Percentiles rank a stretch among this genome's conserved stretches.
These are phyloP conservation scores for Colostygia pectinataria DNA, from an alignment of 2,888 invertebrate genomes.

Conservation along the genomic window DNA sequence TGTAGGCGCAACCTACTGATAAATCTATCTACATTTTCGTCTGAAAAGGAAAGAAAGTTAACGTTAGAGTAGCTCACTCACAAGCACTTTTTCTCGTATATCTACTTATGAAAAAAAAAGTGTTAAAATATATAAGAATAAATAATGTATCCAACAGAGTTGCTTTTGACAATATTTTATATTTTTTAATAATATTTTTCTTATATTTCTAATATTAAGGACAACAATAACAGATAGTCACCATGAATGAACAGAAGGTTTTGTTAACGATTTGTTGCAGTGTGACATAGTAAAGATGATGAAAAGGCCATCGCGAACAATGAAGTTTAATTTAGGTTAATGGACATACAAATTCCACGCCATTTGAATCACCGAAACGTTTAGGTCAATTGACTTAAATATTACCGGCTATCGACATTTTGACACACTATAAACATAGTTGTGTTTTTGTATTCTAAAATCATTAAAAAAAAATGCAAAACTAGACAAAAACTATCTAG, in stretches of 20 bases:
- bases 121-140: too few relatives aligned
- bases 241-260: slow-evolving; percentile 37
- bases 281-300: slow-evolving; percentile 54
- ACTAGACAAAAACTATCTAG: too few relatives aligned
- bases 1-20: slow-evolving; percentile 60
- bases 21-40: slow-evolving; percentile 77
- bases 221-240: slow-evolving; percentile 47
- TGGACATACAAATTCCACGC: slow-evolving; percentile 54
- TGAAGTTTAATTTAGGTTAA: slow-evolving; percentile 68
- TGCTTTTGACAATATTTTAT: too few relatives aligned
- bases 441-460: too few relatives aligned
- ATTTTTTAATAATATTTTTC: too few relatives aligned
- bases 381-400: slow-evolving; percentile 17
- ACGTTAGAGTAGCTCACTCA: slow-evolving; percentile 51
- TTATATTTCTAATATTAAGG: too few relatives aligned
- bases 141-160: slow-evolving; percentile 60
- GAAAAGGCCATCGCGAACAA: slow-evolving; percentile 57
- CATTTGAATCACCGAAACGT: slow-evolving; percentile 34
- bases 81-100: too few relatives aligned
- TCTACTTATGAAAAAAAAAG: too few relatives aligned
- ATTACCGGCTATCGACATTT: not conserved
- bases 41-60: slow-evolving; percentile 72
- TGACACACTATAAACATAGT: too few relatives aligned
- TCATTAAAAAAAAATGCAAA: too few relatives aligned
- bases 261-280: slow-evolving; percentile 51